phyloP scores from a whole-genome alignment of 2,113 vertebrate species.

The Aptenodytes patagonicus region DNA sequence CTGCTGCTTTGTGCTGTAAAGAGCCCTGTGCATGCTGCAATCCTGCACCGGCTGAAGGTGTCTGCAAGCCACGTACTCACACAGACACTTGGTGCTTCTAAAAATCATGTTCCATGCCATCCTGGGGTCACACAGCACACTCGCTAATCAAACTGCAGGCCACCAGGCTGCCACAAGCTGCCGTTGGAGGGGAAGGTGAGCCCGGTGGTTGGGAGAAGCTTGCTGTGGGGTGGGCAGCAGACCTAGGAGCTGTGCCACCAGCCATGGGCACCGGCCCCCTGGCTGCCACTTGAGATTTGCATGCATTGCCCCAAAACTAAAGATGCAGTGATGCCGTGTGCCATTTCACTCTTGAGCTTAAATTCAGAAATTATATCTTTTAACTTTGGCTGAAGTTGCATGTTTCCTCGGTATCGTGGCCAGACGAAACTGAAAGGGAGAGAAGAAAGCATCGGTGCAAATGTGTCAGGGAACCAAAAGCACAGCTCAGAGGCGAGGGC shows the following conservation, averaged over 20 bases:
- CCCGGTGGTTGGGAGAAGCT: background rate
- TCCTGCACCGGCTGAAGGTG: background rate
- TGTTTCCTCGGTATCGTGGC: rapidly evolving
- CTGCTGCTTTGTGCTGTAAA: background rate
- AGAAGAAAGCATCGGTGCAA: background rate
- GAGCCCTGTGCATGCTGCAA: background rate
- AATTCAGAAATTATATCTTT: background rate
- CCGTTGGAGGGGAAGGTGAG: background rate
- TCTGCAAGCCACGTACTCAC: background rate
- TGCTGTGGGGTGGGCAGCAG: background rate
- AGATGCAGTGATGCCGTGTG: background rate
- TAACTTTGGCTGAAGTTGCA: background rate
- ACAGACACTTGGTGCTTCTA: background rate
- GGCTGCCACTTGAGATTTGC: background rate
- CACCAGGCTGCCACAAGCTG: background rate
- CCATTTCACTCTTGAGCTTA: background rate
- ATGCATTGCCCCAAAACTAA: no score
- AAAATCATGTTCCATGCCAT: background rate
- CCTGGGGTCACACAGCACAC: background rate
- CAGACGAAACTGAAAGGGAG: background rate
- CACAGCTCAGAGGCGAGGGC: background rate
- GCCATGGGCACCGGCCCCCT: no score
- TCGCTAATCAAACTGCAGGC: rapidly evolving
- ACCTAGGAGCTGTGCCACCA: background rate
- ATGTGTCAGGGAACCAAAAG: background rate